Percentiles rank a stretch among this genome's conserved stretches.
These are phyloP conservation scores for Microcaecilia unicolor DNA, from an alignment of 2,797 vertebrate species.

Conservation along the genomic window DNA sequence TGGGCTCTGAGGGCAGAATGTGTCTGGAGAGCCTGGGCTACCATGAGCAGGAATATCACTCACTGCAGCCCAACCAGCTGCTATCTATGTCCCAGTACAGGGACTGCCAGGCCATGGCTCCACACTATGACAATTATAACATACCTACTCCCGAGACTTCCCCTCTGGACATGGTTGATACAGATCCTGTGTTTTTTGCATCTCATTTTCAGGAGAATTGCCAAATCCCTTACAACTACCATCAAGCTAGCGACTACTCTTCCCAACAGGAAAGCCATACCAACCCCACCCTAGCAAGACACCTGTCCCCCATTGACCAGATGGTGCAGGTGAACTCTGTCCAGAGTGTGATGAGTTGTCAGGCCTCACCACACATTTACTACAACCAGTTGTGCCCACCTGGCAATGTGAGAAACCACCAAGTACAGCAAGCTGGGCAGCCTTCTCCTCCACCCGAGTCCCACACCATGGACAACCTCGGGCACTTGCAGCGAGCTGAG, in stretches of 20 bases:
- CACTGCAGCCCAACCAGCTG: conserved; percentile 41
- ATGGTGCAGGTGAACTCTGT: conserved; percentile 11
- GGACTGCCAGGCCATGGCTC: conserved; percentile 57
- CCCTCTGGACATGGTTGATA: conserved; percentile 71
- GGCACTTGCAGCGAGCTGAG: conserved; percentile 61
- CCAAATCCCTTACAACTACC: conserved; percentile 67
- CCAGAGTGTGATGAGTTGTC: conserved; percentile 56
- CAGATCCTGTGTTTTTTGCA: conserved; percentile 66
- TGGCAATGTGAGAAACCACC: conserved; percentile 7
- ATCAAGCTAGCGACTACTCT: conserved; percentile 24
- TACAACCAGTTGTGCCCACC: conserved; percentile 58
- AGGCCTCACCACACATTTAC: conserved; percentile 59
- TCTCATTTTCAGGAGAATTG: conserved; percentile 71
- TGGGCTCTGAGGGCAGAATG: conserved; percentile 44
- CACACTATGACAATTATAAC: conserved; percentile 67
- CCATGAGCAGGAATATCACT: conserved; percentile 59
- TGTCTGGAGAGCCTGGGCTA: conserved; percentile 60
- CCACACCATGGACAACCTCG: conserved; percentile 50
- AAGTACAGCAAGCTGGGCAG: conserved; percentile 40
- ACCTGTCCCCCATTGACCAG: conserved; percentile 20
- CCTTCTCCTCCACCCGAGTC: conserved; percentile 68
- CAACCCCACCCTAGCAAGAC: conserved; percentile 30
- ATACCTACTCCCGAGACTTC: conserved; percentile 85
- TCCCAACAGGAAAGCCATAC: conserved; percentile 18
- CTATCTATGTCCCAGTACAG: conserved; percentile 57